Evolutionary conservation across 2,113 vertebrate species (phyloP), one percentile per base, ranked within the genome.

Genomic region (Caranx ignobilis): DNA sequence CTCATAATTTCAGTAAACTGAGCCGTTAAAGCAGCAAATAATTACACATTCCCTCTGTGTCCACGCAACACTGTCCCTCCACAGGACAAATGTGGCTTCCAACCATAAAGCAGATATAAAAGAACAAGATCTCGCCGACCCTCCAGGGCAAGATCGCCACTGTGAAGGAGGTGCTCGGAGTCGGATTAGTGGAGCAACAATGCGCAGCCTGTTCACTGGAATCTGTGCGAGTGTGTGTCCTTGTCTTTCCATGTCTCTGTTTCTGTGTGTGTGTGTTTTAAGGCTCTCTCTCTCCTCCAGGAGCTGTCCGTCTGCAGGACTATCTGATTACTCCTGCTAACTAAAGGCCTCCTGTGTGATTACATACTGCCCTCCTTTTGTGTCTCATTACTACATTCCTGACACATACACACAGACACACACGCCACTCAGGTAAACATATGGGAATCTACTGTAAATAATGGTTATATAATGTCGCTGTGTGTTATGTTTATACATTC

Each of bases 241-340:
- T 37, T 86, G 84, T 88, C 83, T 89, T 80, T 85, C 67, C 67
- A 13, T 85, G 69, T 82, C 50, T 83, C 50, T 64, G 62, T 85
- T 3, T 84, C 59, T 81, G 66, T 84, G 61, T 79, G 74, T 81
- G 81, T 83, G 86, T 79, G 73, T 82, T 88, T 87, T 86, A 89
- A 90, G 87, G 88, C 79, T 76, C 54, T 85, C 83, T 59, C 72
- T 59, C 73, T 88, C 76, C 77, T 93, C 88, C 87, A 89, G 75
- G 69, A 86, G 83, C 85, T 88, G 84, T 92, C 93, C 71, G 48
- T 94, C 91, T 90, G 80, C 91, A 89, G 41, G 43, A 82, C 87
- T 88, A 91, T 94, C 89, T 85, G 85, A 90, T 95, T 94, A 93
- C 94, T 65, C 78, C 18, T 34, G 84, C 83, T 79, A 84, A 90